Base-by-base conservation (phyloP, 2,797 vertebrate genomes). In the Pipistrellus pygmaeus region DNA sequence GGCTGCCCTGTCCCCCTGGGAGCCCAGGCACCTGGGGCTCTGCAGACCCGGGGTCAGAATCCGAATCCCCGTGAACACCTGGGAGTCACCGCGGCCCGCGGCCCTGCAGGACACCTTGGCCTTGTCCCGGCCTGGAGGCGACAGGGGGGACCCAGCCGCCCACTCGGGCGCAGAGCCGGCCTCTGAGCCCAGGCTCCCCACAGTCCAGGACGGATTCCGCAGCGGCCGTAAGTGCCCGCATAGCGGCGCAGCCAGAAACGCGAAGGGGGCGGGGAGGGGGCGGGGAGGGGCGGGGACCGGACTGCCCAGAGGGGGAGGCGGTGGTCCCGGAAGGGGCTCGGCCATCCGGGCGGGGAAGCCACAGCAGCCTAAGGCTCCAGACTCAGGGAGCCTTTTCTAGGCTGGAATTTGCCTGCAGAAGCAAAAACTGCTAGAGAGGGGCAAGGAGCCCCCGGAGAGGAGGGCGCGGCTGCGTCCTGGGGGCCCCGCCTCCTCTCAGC, bases 1-100 rank as follows among this genome's bases (percentile, higher is more conserved):
- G 6, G 21, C 13, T 2, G 23, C 51, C 8, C n/a, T 2, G 53
- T 27, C 53, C 20, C 76, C 76, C 32, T 44, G 71, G 8, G 25
- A 9, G 71, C 41, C 25, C 18, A 13, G 38, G 14, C 27, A 9
- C 13, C 69, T 8, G 35, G 77, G 32, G 38, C 35, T 2, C 55
- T 20, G 3, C 77, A 2, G 38, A 20, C 38, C 2, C 15, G 0
- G 14, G 35, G 25, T 20, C 55, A 11, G 35, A 20, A 27, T 0
- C 25, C 25, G 10, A 38, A 8, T 0, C 5, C 55, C 25, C 27
- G 1, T 8, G 11, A 6, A 25, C 38, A 10, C 3, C 53, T 6
- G 35, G 38, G 53, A 2, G 6, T 18, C 35, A 10, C 53, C 10
- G 23, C 23, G 27, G n/a, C 51, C 5, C 48, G 20, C 2, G n/a